Evolutionary conservation across 2,113 vertebrate genomes (phyloP), one percentile per base, ranked within the genome.

Genomic region (Nibea coibor): DNA sequence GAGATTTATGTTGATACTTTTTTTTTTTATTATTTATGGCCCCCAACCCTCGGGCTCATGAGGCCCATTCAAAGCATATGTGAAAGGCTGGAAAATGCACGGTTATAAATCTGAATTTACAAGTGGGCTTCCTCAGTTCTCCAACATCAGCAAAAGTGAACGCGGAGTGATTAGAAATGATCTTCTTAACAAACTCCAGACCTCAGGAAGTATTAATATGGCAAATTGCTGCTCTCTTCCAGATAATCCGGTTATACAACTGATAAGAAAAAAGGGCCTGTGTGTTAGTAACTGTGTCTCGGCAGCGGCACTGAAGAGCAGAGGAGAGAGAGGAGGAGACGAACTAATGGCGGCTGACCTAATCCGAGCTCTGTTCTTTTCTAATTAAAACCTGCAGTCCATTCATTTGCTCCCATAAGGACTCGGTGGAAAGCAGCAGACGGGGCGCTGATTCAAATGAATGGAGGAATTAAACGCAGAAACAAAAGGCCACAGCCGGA

Each of bases 321-420:
- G 19, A 48, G 12, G 16, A 74, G 62, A 75, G n/a, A 75, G 69
- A 45, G 48, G 45, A 69, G 53, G 58, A 77, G 70, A 73, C 67
- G 24, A 2, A 48, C 63, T 77, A 82, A 83, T 73, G 75, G 82
- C 56, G 50, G 47, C 76, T 80, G 82, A 82, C 73, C 71, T 85
- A 81, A 86, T 82, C 85, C 66, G 28, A 70, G 70, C 54, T 84
- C 79, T 87, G 83, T 83, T 87, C 67, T 80, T 39, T 69, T 80
- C 72, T 82, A 92, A 91, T 93, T 90, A 88, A 89, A 90, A 88
- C 81, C 74, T 82, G 62, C 82, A 75, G 87, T 90, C 87, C 79
- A 85, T 91, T 90, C 51, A 92, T 91, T 87, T 89, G 39, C 67
- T 87, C 42, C 77, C 66, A 85, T 65, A 77, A 89, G 79, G 78